Conservation (phyloP, 1,140 invertebrate genomes). For the Diachasma alloeum region DNA sequence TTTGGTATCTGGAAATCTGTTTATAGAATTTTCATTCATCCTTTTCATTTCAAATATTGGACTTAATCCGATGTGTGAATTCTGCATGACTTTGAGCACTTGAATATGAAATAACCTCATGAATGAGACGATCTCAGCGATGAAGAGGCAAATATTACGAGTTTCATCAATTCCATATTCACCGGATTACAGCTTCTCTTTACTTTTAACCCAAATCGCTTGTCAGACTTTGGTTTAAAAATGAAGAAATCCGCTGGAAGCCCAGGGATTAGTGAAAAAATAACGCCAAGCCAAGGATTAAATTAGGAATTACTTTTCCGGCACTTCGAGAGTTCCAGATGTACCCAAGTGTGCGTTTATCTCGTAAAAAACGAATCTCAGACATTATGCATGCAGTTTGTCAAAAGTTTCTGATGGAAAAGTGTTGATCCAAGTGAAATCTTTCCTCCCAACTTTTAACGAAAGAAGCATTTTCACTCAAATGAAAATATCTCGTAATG, state of each 20-base stretch:
- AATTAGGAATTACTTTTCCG: conserved; percentile 26
- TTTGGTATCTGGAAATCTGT: not conserved
- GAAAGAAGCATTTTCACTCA: not conserved
- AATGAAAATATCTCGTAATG: not conserved
- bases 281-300: conserved; percentile 44
- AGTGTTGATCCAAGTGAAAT: not conserved
- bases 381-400: conserved; percentile 23
- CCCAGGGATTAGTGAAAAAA: conserved; percentile 49
- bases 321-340: conserved; percentile 12
- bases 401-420: conserved; percentile 7
- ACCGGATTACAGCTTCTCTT: conserved; percentile 59
- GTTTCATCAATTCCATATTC: conserved; percentile 63
- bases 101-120: not conserved
- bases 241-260: conserved; percentile 42
- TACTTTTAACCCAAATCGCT: conserved; percentile 46
- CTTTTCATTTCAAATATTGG: not conserved
- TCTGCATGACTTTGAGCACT: not conserved
- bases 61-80: not conserved
- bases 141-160: not conserved
- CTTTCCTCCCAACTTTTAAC: not conserved
- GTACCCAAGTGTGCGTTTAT: not conserved
- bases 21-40: not conserved
- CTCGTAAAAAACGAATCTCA: not conserved
- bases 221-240: not conserved
- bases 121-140: not conserved